These are phyloP conservation scores for Pachycephala philippinensis DNA, from an alignment of 2,113 vertebrate genomes.

Conservation along the genomic window DNA sequence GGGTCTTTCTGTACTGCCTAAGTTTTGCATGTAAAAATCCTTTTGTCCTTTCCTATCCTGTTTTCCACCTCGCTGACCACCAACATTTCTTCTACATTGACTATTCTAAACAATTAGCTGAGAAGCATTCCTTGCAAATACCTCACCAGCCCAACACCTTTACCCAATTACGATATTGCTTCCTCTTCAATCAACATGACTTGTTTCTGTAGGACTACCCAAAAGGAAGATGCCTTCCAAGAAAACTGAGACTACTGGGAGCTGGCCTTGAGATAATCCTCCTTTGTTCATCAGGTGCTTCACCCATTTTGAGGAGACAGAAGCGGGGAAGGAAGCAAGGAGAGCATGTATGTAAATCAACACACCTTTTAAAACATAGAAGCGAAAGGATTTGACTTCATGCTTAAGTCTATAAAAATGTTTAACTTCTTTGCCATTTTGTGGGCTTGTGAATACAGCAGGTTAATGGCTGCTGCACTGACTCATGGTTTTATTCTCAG, in stretches of 20 bases:
- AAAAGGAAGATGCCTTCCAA: not conserved
- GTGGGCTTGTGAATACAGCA: not conserved
- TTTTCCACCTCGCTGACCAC: conserved; percentile 7
- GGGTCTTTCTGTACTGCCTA: not conserved
- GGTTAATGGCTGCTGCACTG: not conserved
- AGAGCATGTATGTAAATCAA: not conserved
- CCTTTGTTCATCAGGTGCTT: not conserved
- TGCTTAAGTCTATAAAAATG: not conserved
- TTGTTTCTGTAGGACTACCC: not conserved
- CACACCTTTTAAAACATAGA: not conserved
- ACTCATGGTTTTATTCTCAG: not conserved
- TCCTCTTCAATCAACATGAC: not conserved
- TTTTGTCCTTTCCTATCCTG: conserved; percentile 8
- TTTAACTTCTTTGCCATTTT: not conserved
- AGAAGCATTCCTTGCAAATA: conserved; percentile 24
- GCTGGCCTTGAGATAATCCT: not conserved
- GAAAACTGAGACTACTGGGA: not conserved
- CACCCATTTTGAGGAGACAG: not conserved
- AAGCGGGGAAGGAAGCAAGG: not conserved
- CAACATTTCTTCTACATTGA: not conserved
- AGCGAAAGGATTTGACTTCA: not conserved
- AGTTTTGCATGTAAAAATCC: conserved; percentile 7
- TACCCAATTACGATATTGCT: not conserved
- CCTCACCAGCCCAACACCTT: not conserved
- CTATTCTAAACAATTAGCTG: conserved; percentile 10